A percentile compares a stretch with the other conserved stretches of the same genome.
Evolutionary conservation across 2,113 vertebrate genomes (phyloP).

Genomic region (Hiodon tergisus): DNA sequence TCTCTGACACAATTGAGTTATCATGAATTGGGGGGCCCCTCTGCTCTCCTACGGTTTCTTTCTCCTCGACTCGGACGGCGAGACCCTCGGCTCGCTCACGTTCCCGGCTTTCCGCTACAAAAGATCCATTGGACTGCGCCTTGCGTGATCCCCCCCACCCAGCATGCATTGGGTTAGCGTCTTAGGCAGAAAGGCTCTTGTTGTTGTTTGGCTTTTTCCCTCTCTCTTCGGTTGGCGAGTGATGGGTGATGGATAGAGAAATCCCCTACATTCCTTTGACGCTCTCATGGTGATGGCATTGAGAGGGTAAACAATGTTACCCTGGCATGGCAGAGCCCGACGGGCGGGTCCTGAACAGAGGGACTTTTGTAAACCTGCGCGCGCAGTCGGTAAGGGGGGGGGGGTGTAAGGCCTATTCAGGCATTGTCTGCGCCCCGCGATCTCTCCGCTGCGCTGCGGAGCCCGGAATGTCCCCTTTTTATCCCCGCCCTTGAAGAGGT

Average conservation of each 20-base stretch:
- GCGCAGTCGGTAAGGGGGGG: slow-evolving; percentile 46
- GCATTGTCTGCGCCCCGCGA: slow-evolving; percentile 43
- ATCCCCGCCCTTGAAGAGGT: slow-evolving; percentile 44
- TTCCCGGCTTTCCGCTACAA: not conserved
- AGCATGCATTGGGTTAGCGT: not conserved
- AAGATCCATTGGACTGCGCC: not conserved
- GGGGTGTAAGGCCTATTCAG: slow-evolving; percentile 48
- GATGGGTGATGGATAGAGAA: slow-evolving; percentile 29
- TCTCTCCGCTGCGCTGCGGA: slow-evolving; percentile 42
- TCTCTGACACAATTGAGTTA: no score
- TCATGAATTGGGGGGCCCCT: no score
- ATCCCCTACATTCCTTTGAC: slow-evolving; percentile 67
- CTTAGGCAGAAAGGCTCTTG: not conserved
- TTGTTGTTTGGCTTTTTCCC: slow-evolving; percentile 11
- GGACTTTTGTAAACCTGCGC: slow-evolving; percentile 65
- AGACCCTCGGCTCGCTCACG: not conserved
- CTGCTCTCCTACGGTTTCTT: not conserved
- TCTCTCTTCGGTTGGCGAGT: slow-evolving; percentile 10
- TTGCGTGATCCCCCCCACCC: not conserved
- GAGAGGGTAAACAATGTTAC: slow-evolving; percentile 61
- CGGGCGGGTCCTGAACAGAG: slow-evolving; percentile 55
- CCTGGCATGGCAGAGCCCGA: slow-evolving; percentile 58
- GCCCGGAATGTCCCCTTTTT: slow-evolving; percentile 37
- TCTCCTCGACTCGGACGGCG: not conserved
- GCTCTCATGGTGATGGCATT: slow-evolving; percentile 71